A percentile compares a stretch with the other conserved stretches of the same genome.
Evolutionary conservation across 2,888 invertebrate genomes (phyloP).

Genomic region (Melipona beecheii): DNA sequence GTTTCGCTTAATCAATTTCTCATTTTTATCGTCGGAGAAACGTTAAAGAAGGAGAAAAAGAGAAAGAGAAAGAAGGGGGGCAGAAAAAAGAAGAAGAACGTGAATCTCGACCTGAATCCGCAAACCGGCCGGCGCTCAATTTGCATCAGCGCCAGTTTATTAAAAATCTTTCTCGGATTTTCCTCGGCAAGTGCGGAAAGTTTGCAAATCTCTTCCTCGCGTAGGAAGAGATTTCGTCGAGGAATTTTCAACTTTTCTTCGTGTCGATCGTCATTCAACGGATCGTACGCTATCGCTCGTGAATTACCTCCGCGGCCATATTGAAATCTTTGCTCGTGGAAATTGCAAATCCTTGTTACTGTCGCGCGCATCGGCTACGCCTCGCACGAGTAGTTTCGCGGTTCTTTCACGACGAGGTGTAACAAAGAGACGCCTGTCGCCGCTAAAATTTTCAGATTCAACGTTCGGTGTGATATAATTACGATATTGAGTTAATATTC

Average conservation of each 20-base stretch:
- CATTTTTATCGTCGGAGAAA: conserved; percentile 18
- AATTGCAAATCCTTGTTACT: conserved; percentile 48
- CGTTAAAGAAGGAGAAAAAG: neutral
- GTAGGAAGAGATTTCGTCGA: conserved; percentile 36
- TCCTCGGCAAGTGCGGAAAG: conserved; percentile 30
- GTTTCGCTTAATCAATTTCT: conserved; percentile 40
- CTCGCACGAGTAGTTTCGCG: conserved; percentile 8
- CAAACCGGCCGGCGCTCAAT: conserved; percentile 12
- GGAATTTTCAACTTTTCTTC: neutral
- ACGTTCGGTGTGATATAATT: too few relatives aligned
- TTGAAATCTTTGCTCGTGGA: conserved; percentile 50
- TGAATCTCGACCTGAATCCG: conserved; percentile 1
- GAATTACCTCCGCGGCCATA: conserved; percentile 37
- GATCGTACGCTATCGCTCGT: conserved; percentile 31
- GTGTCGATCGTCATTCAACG: conserved; percentile 18
- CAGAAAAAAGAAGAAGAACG: neutral
- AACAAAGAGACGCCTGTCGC: neutral
- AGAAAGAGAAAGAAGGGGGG: neutral
- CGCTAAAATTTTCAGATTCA: neutral
- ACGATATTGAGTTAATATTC: too few relatives aligned
- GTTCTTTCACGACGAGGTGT: neutral
- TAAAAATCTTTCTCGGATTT: conserved; percentile 56
- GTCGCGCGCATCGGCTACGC: neutral
- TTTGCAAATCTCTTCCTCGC: conserved; percentile 38
- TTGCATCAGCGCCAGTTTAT: conserved; percentile 46